A percentile compares a stretch with the other conserved stretches of the same genome.
phyloP scores from a whole-genome alignment of 2,888 invertebrate genomes.

The Magallana nippona region DNA sequence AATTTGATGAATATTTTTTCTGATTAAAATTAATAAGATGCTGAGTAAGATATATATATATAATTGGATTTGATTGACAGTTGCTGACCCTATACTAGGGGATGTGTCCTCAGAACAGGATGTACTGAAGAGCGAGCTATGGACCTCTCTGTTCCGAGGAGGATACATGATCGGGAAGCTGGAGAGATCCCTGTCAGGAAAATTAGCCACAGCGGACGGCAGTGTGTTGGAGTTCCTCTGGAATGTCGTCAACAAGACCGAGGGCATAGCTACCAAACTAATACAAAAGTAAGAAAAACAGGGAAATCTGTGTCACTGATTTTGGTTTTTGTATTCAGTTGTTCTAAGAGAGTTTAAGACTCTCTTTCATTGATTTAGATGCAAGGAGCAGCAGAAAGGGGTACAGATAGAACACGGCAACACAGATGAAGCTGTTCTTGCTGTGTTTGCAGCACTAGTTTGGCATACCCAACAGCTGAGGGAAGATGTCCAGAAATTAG shows the following conservation, averaged over 20 bases:
- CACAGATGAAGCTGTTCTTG: slow-evolving; percentile 69
- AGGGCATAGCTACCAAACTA: slow-evolving; percentile 50
- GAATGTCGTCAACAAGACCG: slow-evolving; percentile 57
- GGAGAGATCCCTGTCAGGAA: slow-evolving; percentile 77
- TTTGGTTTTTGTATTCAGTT: not conserved
- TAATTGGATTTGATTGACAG: slow-evolving; percentile 30
- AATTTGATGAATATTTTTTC: too few relatives aligned
- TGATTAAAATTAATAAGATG: too few relatives aligned
- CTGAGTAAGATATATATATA: not conserved
- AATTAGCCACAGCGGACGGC: slow-evolving; percentile 69
- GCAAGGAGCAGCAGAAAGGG: slow-evolving; percentile 61
- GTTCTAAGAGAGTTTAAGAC: not conserved
- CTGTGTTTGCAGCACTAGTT: slow-evolving; percentile 76
- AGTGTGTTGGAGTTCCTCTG: slow-evolving; percentile 63
- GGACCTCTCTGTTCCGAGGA: slow-evolving; percentile 78
- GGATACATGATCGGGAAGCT: slow-evolving; percentile 77
- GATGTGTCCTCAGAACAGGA: slow-evolving; percentile 72
- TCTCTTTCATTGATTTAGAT: slow-evolving; percentile 52
- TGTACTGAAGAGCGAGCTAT: slow-evolving; percentile 76
- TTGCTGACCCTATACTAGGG: slow-evolving; percentile 56
- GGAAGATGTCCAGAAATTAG: slow-evolving; percentile 76
- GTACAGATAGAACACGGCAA: slow-evolving; percentile 70
- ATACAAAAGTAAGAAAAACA: slow-evolving; percentile 44
- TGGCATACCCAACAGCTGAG: slow-evolving; percentile 79
- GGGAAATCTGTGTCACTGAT: too few relatives aligned